Evolutionary conservation across 2,888 invertebrate species (phyloP), one percentile per base, ranked within the genome.

Genomic region (Cryptocephalus primarius): DNA sequence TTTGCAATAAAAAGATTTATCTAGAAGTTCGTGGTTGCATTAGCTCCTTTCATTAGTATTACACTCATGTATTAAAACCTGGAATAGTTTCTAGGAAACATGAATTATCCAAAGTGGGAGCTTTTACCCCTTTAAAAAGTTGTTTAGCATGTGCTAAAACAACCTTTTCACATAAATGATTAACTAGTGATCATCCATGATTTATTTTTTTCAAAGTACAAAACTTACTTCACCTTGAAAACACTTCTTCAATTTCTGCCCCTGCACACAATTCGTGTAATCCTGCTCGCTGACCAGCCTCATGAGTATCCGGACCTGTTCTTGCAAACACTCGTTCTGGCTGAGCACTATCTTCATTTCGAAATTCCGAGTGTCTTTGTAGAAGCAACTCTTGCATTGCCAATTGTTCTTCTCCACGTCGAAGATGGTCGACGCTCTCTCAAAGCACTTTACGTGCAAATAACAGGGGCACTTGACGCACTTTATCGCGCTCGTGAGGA

Each of bases 221-320:
- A 22, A 22, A 22, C 22, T 22, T 22, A 22, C 22, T 22, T 22
- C 22, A 22, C 22, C 22, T 22, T 22, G 3, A 22, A 22, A 22
- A 22, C 22, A 22, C 22, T 22, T 22, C 22, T 22, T 43, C 31
- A 59, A 51, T 41, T 55, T 52, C 43, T 56, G 51, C 36, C 48
- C 51, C 34, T 55, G 57, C 46, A 55, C 47, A 49, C 55, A 58
- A 42, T 58, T 59, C 2, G 55, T 43, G 40, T 54, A 50, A 52
- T 59, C 59, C 43, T 56, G 56, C 32, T 59, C 59, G 41, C 57
- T 56, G 9, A 59, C 53, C 8, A 59, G 43, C 40, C 50, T 51
- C 13, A 51, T 55, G 42, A 59, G 51, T 42, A 57, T 48, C n/a
- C 44, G 46, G 33, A 57, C 50, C 47, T 59, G 59, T 34, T 59